phyloP scores from a whole-genome alignment of 2,888 invertebrate genomes.

The Oasisia sp. region DNA sequence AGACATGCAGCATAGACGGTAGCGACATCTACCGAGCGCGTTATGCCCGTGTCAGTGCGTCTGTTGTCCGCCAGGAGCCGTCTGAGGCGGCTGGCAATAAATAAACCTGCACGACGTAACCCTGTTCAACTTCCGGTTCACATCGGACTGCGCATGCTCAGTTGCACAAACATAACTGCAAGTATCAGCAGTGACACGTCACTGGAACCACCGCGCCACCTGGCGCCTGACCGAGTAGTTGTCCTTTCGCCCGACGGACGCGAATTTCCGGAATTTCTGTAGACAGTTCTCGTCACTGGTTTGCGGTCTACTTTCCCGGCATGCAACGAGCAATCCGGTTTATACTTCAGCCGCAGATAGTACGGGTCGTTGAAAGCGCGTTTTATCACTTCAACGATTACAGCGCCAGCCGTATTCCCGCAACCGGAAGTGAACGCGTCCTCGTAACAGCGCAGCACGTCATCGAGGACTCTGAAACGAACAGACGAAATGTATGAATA shows the following conservation, averaged over 20 bases:
- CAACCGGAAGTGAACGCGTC: conserved; percentile 26
- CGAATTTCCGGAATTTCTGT: not conserved
- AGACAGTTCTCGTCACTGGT: not conserved
- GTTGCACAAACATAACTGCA: not conserved
- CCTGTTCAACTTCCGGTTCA: not conserved
- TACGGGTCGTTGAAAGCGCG: conserved; percentile 29
- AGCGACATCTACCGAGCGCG: conserved; percentile 1
- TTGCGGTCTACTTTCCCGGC: not conserved
- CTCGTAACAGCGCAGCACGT: conserved; percentile 28
- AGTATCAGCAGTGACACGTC: not conserved
- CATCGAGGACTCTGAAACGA: conserved; percentile 27
- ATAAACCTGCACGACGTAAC: not conserved
- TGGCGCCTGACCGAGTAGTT: not conserved
- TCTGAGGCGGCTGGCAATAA: conserved; percentile 4
- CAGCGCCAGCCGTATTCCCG: not conserved
- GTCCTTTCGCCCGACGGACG: conserved; percentile 9
- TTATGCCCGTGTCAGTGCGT: not conserved
- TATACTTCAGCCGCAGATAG: conserved; percentile 34
- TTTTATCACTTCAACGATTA: conserved; percentile 25
- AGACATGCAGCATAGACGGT: not conserved
- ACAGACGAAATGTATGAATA: not conserved
- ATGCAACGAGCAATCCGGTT: conserved; percentile 35
- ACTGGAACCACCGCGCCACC: not conserved
- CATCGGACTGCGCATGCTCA: not conserved
- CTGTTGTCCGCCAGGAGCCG: not conserved